Evolutionary conservation across 2,888 invertebrate species (phyloP).

Genomic region (Bombylius major): DNA sequence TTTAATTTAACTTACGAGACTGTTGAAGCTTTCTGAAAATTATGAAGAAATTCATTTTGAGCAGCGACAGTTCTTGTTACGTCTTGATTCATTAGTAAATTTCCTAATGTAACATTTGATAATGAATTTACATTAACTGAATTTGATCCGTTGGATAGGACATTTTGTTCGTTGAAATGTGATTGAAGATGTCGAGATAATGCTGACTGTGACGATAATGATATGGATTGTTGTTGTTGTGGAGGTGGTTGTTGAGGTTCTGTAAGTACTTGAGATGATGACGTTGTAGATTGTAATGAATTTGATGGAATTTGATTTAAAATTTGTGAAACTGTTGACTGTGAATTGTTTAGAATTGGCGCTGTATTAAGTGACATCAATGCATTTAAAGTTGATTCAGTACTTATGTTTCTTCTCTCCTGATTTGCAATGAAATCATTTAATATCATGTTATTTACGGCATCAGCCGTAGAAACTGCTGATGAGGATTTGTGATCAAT

Average conservation of each 20-base stretch:
- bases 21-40: conserved; percentile 9
- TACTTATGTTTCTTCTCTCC: conserved; percentile 43
- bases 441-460: conserved; percentile 55
- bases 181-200: not conserved
- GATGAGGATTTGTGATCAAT: conserved; percentile 26
- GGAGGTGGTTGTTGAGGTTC: conserved; percentile 11
- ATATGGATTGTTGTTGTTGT: conserved; percentile 1
- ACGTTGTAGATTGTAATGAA: conserved; percentile 15
- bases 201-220: conserved; percentile 10
- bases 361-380: conserved; percentile 18
- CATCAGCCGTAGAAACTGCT: conserved; percentile 25
- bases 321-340: conserved; percentile 15
- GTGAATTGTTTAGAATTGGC: conserved; percentile 10
- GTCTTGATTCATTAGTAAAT: conserved; percentile 24
- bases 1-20: conserved; percentile 14
- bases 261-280: conserved; percentile 11
- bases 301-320: conserved; percentile 12
- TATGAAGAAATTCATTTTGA: conserved; percentile 9
- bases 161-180: conserved; percentile 6
- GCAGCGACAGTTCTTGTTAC: conserved; percentile 10
- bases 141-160: conserved; percentile 5
- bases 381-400: conserved; percentile 20
- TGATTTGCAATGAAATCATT: conserved; percentile 57
- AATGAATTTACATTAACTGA: conserved; percentile 3
- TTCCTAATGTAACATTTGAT: conserved; percentile 21